Base-by-base conservation (phyloP, 53 echinoderm and acorn worm species). In the Holothuria scabra region DNA sequence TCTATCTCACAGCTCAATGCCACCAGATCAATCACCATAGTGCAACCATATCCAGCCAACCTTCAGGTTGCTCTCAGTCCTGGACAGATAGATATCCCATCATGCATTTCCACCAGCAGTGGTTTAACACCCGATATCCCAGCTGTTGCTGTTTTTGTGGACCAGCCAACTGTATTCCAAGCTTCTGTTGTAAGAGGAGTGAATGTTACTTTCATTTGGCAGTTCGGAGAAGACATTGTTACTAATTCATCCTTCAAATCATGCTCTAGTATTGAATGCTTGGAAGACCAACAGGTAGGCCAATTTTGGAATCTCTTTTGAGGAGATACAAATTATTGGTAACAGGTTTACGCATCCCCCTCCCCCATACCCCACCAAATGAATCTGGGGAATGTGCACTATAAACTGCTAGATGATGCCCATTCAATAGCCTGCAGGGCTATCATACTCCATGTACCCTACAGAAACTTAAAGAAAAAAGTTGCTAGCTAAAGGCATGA, bases 161-260 rank as follows among this genome's bases (percentile, higher is more conserved):
- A 87, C 26, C 87, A 94, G 79, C 86, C 88, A 58, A 82, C 88
- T 1, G 81, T 81, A 66, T 88, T 99, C 64, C 91, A 94, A 85
- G 99, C 99, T 1, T 92, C 88, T 56, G 87, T 99, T 18, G 84
- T 88, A 19, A 80, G 92, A 31, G 99, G 99, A 21, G 59, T 86
- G 67, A 99, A 99, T 84, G 69, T 99, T 69, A 91, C 99, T n/a
- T 99, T 99, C 63, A 70, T 70, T 2, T 99, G 99, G 99, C 64
- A 82, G 83, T 99, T 99, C 28, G 68, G 62, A 30, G 94, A 91
- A 23, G 87, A 74, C 13, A 59, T 65, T 21, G 84, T 78, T 60
- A 48, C 61, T 20, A 84, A 82, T 4, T 76, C 78, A 23, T 62
- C 81, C 12, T 74, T 69, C 13, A 74, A 80, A 28, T 70, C 71